Evolutionary conservation across 2,888 invertebrate species (phyloP), one percentile per base, ranked within the genome.

Genomic region (Pachymerium ferrugineum): DNA sequence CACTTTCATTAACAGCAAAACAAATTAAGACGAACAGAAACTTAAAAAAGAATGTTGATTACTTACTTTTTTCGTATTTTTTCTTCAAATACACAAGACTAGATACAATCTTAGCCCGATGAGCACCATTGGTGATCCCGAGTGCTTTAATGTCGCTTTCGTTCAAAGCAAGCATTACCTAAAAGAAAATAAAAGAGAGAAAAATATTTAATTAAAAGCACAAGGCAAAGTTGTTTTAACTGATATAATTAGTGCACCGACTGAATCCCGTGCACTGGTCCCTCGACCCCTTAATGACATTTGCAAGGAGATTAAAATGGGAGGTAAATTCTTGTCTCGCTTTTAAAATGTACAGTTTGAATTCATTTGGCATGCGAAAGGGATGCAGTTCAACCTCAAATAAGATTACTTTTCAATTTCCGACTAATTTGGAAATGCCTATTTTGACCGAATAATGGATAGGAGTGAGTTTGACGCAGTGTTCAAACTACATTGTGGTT

Each of bases 61-160:
- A 19, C 28, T 68, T 68, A 68, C 68, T 28, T 68, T 68, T 68
- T 68, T 68, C 68, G 12, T 68, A 68, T 28, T 68, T 89, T 28
- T 87, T 86, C 47, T 86, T 83, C 3, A 89, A 84, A 8, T 87
- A 85, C n/a, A 88, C 84, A 72, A 89, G 82, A 80, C 88, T 89
- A 35, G 88, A 86, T 76, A 88, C 85, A 77, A 89, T 87, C 78
- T 86, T 84, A 1, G 88, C 87, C 31, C 89, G 82, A 81, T 89
- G 89, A 16, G 86, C 86, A 1, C 87, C 85, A 78, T 87, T 87
- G 76, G 86, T 86, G 33, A 89, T 84, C 0, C 89, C 89, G 75
- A 88, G 80, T 67, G 85, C 83, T 78, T 86, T 86, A 70, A 89
- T 83, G 77, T 88, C 88, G 2, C 83, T 82, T 80, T 89, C 88